Evolutionary conservation across 1,140 invertebrate species (phyloP).

Genomic region (Hypothenemus hampei): DNA sequence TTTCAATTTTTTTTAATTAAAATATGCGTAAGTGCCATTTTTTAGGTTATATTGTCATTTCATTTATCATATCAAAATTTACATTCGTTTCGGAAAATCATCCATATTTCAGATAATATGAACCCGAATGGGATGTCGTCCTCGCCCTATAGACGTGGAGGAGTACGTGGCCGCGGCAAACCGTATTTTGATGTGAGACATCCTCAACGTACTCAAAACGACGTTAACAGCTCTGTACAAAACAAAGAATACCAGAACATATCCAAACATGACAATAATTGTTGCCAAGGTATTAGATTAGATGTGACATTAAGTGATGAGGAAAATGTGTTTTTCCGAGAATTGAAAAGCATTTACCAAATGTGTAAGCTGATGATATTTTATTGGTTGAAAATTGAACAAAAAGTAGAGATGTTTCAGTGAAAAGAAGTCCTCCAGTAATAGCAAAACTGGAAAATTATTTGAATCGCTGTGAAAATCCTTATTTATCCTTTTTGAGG

Average conservation of each 20-base stretch:
- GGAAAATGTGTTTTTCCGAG: constrained; percentile 25
- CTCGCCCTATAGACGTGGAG: too few relatives aligned
- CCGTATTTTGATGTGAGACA: too few relatives aligned
- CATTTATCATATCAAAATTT: too few relatives aligned
- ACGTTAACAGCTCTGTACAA: too few relatives aligned
- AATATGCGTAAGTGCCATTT: too few relatives aligned
- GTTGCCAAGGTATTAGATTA: constrained; percentile 31
- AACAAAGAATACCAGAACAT: constrained; percentile 20
- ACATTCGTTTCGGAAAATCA: too few relatives aligned
- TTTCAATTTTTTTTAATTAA: too few relatives aligned
- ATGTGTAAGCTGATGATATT: constrained; percentile 32
- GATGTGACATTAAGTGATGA: constrained; percentile 30
- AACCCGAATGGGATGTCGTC: too few relatives aligned
- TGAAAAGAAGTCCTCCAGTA: constrained; percentile 52
- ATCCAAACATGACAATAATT: constrained; percentile 36
- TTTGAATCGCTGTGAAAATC: constrained; percentile 50
- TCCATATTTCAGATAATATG: too few relatives aligned
- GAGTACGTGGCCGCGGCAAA: too few relatives aligned
- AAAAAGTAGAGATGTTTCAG: constrained; percentile 39
- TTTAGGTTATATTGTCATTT: too few relatives aligned
- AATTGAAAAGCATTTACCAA: constrained; percentile 32
- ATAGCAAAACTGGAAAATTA: constrained; percentile 49
- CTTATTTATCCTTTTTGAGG: constrained; percentile 51
- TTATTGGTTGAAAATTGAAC: neutral
- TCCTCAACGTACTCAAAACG: too few relatives aligned